Evolutionary conservation across 2,113 vertebrate species (phyloP).

Genomic region (Megaleporinus macrocephalus): DNA sequence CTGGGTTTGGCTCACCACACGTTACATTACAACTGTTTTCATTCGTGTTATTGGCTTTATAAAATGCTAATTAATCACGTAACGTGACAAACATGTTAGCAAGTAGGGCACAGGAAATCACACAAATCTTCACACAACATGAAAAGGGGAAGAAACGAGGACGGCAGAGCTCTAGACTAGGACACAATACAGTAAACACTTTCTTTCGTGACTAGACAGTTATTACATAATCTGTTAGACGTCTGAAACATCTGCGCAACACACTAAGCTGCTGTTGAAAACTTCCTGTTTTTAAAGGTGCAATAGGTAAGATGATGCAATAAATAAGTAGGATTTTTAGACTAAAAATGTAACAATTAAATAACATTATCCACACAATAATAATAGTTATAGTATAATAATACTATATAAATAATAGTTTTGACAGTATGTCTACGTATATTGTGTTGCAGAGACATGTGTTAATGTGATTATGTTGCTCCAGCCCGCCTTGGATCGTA

Average conservation of each 20-base stretch:
- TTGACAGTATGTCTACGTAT: too few species aligned
- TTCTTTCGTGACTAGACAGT: not conserved
- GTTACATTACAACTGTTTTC: slow-evolving; percentile 4
- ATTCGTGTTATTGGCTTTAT: slow-evolving; percentile 25
- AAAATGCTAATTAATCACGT: slow-evolving; percentile 34
- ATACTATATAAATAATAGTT: too few species aligned
- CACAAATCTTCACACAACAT: not conserved
- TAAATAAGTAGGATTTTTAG: too few species aligned
- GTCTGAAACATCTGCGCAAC: not conserved
- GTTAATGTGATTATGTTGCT: too few species aligned
- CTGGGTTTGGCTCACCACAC: slow-evolving; percentile 21
- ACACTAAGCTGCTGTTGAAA: not conserved
- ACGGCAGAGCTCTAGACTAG: not conserved
- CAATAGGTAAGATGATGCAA: too few species aligned
- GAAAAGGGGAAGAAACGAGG: not conserved
- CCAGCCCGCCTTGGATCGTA: too few species aligned
- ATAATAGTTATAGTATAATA: too few species aligned
- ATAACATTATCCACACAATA: too few species aligned
- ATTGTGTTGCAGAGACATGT: too few species aligned
- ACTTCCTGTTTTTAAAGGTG: not conserved
- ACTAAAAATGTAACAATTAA: too few species aligned
- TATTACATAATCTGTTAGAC: not conserved
- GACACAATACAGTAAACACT: not conserved
- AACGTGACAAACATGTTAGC: slow-evolving; percentile 30
- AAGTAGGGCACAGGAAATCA: slow-evolving; percentile 12